phyloP scores from a whole-genome alignment of 2,113 vertebrate species.

The Gorsachius goisagi region DNA sequence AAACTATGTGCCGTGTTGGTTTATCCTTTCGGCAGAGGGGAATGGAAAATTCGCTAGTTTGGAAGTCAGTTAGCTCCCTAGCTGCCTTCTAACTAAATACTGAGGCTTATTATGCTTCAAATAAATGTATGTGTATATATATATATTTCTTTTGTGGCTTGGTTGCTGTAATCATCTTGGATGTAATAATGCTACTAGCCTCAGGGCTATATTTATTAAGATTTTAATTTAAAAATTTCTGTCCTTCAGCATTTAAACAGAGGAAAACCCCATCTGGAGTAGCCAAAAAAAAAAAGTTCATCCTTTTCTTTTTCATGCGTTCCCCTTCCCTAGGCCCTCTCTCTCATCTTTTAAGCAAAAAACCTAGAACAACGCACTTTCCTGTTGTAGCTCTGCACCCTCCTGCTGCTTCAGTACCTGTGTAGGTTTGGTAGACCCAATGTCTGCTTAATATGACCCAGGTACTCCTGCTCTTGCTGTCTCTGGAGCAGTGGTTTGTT shows the following conservation, averaged over 20 bases:
- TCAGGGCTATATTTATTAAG: slow-evolving; percentile 79
- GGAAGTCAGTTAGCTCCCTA: slow-evolving; percentile 62
- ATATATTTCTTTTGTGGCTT: slow-evolving; percentile 75
- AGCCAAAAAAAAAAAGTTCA: slow-evolving; percentile 54
- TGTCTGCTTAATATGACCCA: background rate
- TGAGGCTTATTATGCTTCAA: slow-evolving; percentile 68
- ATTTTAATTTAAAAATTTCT: slow-evolving; percentile 77
- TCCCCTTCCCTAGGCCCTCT: slow-evolving; percentile 35
- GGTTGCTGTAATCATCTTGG: slow-evolving; percentile 76
- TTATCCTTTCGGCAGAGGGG: background rate
- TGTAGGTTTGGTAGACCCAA: background rate
- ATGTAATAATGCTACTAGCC: slow-evolving; percentile 78
- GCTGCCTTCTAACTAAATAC: slow-evolving; percentile 59
- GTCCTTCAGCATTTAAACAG: slow-evolving; percentile 70
- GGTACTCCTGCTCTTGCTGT: background rate
- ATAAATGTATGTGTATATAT: slow-evolving; percentile 32
- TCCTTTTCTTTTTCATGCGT: slow-evolving; percentile 24
- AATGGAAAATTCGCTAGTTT: slow-evolving; percentile 59
- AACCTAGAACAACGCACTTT: background rate
- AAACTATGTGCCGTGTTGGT: background rate
- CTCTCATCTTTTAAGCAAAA: slow-evolving; percentile 49
- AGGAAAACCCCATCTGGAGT: slow-evolving; percentile 70
- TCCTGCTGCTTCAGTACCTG: background rate
- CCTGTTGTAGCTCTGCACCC: background rate
- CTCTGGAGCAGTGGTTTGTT: background rate